Evolutionary conservation across 53 echinoderm and acorn worm genomes (phyloP).

Genomic region (Temnopleurus reevesii): DNA sequence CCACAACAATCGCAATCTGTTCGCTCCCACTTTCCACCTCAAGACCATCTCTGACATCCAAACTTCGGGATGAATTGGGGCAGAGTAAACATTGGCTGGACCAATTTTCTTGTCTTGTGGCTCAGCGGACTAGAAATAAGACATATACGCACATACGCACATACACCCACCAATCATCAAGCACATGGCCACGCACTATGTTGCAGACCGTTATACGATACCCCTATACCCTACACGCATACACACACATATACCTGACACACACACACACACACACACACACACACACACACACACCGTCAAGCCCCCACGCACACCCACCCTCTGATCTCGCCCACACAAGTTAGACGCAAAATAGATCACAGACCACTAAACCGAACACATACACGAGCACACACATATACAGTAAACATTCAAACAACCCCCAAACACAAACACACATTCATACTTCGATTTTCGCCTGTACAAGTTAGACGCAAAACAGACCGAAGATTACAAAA

Average conservation of each 20-base stretch:
- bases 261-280: background rate
- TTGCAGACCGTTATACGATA: background rate
- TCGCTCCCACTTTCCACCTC: background rate
- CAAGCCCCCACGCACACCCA: background rate
- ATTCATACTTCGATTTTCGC: no score
- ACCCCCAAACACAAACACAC: no score
- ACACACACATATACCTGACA: background rate
- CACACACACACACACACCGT: background rate
- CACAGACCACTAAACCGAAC: no score
- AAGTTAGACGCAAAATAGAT: no score
- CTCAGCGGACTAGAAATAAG: constrained; percentile 1
- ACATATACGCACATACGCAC: no score
- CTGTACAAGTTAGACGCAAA: no score
- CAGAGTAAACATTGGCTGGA: background rate
- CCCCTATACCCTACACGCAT: background rate
- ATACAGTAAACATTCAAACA: no score
- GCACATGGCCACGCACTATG: no score
- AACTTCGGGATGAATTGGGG: background rate
- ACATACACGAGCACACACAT: no score
- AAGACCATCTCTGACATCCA: background rate
- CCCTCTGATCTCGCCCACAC: background rate
- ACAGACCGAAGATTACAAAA: no score
- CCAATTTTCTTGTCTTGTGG: background rate
- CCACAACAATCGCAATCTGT: constrained; percentile 27
- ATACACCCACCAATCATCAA: no score